Evolutionary conservation across 2,797 vertebrate genomes (phyloP), one percentile per base, ranked within the genome.

Genomic region (Rousettus madagascariensis): DNA sequence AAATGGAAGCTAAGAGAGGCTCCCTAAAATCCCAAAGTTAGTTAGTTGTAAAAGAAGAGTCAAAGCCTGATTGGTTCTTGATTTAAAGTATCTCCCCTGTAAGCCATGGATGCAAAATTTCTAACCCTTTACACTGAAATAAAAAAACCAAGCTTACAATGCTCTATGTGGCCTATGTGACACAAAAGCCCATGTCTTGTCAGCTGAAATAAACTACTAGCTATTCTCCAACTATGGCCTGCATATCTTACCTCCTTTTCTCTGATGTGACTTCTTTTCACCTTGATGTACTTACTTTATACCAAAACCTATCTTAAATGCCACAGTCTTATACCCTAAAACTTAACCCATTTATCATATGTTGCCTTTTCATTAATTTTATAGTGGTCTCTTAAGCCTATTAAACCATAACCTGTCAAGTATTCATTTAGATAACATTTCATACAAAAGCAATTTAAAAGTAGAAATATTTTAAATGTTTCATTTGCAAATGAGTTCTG

Each of bases 1-100:
- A 79, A 93, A 72, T 28, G 24, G 22, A 92, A 93, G 43, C 61
- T n/a, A 85, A 90, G 16, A n/a, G 46, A 92, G 92, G 71, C 20
- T 90, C 33, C 43, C 51, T 26, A 53, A 75, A 24, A 53, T 79
- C 20, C 28, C 49, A 95, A 51, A 95, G 57, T 36, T 78, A 75
- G 41, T 95, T 49, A 85, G 72, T 11, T 94, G 59, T 15, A 80
- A 16, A 82, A 41, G 17, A 91, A 74, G 26, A 86, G 63, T 74
- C 22, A 91, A 79, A 82, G 38, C 4, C 6, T 89, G 36, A 78
- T 0, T 33, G 26, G 55, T 74, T 93, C 43, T 78, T 61, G 26
- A 90, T n/a, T 71, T 1, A 8, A 33, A 93, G 93, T 61, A 59
- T 20, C 11, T 71, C 30, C 53, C 36, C 41, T 68, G 4, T 38